These are phyloP conservation scores for Melanostoma mellinum DNA, from an alignment of 2,888 invertebrate genomes.

Conservation along the genomic window DNA sequence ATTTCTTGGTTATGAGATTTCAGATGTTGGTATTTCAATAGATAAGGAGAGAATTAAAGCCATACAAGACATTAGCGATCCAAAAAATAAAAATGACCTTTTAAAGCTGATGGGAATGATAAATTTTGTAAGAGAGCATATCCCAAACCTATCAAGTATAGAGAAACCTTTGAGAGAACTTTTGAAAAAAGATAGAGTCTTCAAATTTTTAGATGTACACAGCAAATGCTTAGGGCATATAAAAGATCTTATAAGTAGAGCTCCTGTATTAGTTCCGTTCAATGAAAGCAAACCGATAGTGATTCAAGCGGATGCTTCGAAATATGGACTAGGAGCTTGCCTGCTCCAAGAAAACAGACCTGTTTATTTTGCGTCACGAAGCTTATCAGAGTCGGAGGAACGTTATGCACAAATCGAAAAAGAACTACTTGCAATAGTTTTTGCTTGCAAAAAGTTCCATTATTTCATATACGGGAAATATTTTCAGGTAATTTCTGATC, in stretches of 20 bases:
- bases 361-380: constrained; percentile 69
- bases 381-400: constrained; percentile 70
- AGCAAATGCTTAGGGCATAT: not conserved
- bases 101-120: not conserved
- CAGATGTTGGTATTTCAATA: not conserved
- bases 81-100: not conserved
- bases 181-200: not conserved
- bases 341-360: constrained; percentile 54
- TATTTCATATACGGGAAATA: not conserved
- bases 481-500: not conserved
- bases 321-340: constrained; percentile 60
- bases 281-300: constrained; percentile 27
- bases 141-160: not conserved
- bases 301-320: constrained; percentile 64
- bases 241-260: not conserved
- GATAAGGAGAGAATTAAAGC: not conserved
- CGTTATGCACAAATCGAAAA: constrained; percentile 75
- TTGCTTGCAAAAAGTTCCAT: constrained; percentile 20
- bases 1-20: constrained; percentile 31
- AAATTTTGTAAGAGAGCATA: not conserved
- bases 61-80: not conserved
- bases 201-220: not conserved
- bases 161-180: not conserved
- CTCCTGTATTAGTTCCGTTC: not conserved
- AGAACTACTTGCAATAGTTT: constrained; percentile 73